Evolutionary conservation across 2,797 vertebrate species (phyloP).

Genomic region (Aselliscus stoliczkanus): DNA sequence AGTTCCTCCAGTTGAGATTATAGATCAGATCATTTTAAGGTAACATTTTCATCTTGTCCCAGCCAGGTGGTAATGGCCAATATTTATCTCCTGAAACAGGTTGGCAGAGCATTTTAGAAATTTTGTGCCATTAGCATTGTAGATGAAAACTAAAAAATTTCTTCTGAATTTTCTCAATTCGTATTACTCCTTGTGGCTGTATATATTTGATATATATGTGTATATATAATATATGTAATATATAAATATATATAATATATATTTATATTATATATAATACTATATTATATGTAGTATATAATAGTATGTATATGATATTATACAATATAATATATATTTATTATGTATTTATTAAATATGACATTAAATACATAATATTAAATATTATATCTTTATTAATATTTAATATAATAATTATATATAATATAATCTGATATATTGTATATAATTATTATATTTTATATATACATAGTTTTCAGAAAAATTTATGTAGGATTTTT

Average conservation of each 20-base stretch:
- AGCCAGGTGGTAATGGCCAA: neutral
- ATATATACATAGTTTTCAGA: neutral
- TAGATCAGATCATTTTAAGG: neutral
- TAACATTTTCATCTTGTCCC: neutral
- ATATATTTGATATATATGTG: neutral
- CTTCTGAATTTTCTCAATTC: neutral
- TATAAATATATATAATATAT: too few relatives aligned
- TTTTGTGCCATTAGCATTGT: neutral
- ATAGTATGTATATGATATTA: too few relatives aligned
- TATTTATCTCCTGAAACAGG: neutral
- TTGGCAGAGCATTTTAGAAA: neutral
- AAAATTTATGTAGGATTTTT: neutral
- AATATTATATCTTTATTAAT: too few relatives aligned
- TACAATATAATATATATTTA: too few relatives aligned
- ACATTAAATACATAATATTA: too few relatives aligned
- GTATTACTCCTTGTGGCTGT: neutral
- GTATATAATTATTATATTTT: too few relatives aligned
- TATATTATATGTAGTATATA: neutral
- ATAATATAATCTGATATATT: too few relatives aligned
- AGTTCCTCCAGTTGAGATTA: neutral
- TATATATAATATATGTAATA: neutral
- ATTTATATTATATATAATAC: too few relatives aligned
- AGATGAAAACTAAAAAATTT: neutral
- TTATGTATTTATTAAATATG: too few relatives aligned
- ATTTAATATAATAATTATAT: too few relatives aligned